phyloP scores from a whole-genome alignment of 2,113 vertebrate genomes.

The Planiliza haematocheilus region DNA sequence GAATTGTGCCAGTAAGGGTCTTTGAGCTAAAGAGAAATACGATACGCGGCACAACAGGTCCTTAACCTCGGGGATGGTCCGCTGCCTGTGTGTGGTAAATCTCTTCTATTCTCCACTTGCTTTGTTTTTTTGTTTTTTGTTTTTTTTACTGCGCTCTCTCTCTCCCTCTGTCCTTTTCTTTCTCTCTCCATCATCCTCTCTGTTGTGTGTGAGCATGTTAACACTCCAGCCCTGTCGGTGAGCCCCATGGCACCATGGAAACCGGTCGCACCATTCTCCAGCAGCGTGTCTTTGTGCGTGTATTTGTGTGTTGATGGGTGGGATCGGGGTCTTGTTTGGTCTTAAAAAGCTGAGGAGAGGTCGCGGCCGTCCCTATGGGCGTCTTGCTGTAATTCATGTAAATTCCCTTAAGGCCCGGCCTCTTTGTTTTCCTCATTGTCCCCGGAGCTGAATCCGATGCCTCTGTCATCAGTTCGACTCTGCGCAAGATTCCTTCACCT shows the following conservation, averaged over 20 bases:
- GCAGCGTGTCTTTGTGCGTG: conserved; percentile 47
- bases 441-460: conserved; percentile 33
- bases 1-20: conserved; percentile 35
- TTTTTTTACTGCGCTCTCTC: conserved; percentile 54
- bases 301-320: conserved; percentile 64
- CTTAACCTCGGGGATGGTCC: conserved; percentile 73
- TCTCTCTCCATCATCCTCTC: conserved; percentile 70
- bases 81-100: conserved; percentile 77
- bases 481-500: conserved; percentile 27
- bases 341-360: conserved; percentile 74
- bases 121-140: conserved; percentile 63
- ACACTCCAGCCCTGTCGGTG: conserved; percentile 82
- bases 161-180: conserved; percentile 66
- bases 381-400: conserved; percentile 82
- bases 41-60: conserved; percentile 53
- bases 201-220: conserved; percentile 78
- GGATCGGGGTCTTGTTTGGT: conserved; percentile 70
- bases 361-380: conserved; percentile 61
- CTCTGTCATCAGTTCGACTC: conserved; percentile 28
- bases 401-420: conserved; percentile 71
- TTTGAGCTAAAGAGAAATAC: conserved; percentile 68
- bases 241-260: conserved; percentile 83
- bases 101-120: conserved; percentile 60
- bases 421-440: conserved; percentile 71
- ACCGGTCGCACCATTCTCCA: conserved; percentile 71